phyloP scores from a whole-genome alignment of 1,140 invertebrate species.

The Atopsyche davidsoni region DNA sequence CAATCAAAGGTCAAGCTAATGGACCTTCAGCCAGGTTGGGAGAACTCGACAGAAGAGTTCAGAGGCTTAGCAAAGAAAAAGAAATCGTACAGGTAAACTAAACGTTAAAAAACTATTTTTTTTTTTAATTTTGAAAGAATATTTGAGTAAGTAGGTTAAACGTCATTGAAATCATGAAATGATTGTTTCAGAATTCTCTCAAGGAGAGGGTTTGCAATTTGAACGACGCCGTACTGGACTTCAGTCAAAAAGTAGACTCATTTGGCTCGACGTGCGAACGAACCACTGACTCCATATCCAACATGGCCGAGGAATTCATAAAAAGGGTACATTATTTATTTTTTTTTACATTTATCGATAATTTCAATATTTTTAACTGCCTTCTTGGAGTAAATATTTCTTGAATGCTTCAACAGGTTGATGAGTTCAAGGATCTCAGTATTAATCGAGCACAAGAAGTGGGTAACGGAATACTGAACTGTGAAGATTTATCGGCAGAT shows the following conservation, averaged over 20 bases:
- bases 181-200: constrained; percentile 25
- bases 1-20: constrained; percentile 19
- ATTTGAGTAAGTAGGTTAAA: too few relatives aligned
- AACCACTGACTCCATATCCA: constrained; percentile 1
- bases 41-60: constrained; percentile 24
- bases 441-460: constrained; percentile 1
- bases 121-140: too few relatives aligned
- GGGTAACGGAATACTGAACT: constrained; percentile 3
- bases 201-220: constrained; percentile 18
- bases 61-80: constrained; percentile 23
- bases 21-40: constrained; percentile 12
- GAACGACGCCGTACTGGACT: constrained; percentile 11
- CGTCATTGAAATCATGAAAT: background rate
- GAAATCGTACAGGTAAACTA: constrained; percentile 26
- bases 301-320: constrained; percentile 3
- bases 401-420: constrained; percentile 12
- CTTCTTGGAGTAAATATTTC: background rate
- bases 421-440: constrained; percentile 8
- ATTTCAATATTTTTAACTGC: background rate
- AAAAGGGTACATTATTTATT: constrained; percentile 18
- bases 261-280: constrained; percentile 18
- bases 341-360: background rate
- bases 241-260: constrained; percentile 7
- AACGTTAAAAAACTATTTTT: too few relatives aligned
- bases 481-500: constrained; percentile 15